These are phyloP conservation scores for Umimayanthus kanabou DNA, from an alignment of 92 coral and sea anemone species.

Conservation along the genomic window DNA sequence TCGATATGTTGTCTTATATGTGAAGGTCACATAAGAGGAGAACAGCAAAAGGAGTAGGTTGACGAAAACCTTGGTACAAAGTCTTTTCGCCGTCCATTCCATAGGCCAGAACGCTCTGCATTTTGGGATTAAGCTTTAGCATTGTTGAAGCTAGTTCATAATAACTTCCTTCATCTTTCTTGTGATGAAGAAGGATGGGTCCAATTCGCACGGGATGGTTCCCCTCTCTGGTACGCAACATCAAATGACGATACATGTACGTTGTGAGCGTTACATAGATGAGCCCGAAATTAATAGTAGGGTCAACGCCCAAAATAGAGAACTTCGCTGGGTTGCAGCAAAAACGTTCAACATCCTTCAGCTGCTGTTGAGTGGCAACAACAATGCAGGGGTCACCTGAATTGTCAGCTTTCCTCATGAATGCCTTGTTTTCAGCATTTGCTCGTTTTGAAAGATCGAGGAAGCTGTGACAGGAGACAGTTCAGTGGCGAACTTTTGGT, in stretches of 20 bases:
- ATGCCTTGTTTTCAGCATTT: no score
- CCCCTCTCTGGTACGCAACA: slow-evolving; percentile 31
- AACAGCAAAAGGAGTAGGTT: no score
- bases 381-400: no score
- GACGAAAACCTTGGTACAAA: not conserved
- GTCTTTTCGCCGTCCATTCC: not conserved
- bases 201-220: slow-evolving; percentile 54
- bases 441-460: no score
- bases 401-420: no score
- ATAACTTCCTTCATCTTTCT: slow-evolving; percentile 39
- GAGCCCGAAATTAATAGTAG: slow-evolving; percentile 53
- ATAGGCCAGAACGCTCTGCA: slow-evolving; percentile 39
- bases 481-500: no score
- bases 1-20: no score
- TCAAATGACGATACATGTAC: slow-evolving; percentile 55
- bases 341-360: slow-evolving; percentile 55
- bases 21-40: no score
- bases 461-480: no score
- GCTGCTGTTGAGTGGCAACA: slow-evolving; percentile 56
- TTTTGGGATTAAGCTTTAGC: not conserved
- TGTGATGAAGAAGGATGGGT: slow-evolving; percentile 47
- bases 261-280: slow-evolving; percentile 12
- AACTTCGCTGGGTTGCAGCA: slow-evolving; percentile 58
- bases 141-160: slow-evolving; percentile 45
- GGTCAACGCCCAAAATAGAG: slow-evolving; percentile 55